Conservation (phyloP, 2,888 invertebrate species). For the Cosmia trapezina region DNA sequence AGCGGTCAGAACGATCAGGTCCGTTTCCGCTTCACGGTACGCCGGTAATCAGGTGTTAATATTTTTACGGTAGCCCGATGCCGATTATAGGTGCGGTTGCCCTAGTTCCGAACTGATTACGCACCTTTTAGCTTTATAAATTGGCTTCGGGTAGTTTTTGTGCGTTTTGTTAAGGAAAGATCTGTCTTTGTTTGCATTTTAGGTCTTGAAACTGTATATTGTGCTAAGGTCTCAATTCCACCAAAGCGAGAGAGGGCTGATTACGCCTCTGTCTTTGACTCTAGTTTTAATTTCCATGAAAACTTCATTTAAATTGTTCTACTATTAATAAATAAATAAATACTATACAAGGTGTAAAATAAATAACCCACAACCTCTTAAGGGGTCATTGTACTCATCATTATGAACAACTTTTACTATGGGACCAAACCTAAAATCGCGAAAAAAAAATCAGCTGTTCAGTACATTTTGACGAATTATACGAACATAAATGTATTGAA, state of each 20-base stretch:
- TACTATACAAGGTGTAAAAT: too few species aligned
- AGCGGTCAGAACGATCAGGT: slow-evolving; percentile 51
- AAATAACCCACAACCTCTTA: too few species aligned
- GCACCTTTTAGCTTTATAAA: slow-evolving; percentile 45
- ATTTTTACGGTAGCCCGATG: slow-evolving; percentile 62
- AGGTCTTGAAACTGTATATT: background rate
- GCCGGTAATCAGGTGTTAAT: slow-evolving; percentile 76
- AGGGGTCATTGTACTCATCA: too few species aligned
- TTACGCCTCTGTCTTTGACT: too few species aligned
- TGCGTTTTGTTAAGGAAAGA: background rate
- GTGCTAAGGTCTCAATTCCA: background rate
- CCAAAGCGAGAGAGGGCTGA: background rate
- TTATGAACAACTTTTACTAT: too few species aligned
- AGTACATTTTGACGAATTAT: too few species aligned
- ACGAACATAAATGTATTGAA: too few species aligned
- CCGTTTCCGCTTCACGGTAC: slow-evolving; percentile 74
- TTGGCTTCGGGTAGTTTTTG: slow-evolving; percentile 29
- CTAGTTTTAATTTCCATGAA: too few species aligned
- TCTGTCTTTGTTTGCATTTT: slow-evolving; percentile 7
- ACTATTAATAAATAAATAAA: too few species aligned
- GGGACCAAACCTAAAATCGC: too few species aligned
- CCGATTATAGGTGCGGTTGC: slow-evolving; percentile 64
- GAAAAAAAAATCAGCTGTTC: too few species aligned
- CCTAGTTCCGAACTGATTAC: slow-evolving; percentile 57
- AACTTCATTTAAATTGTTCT: too few species aligned